A percentile compares a stretch with the other conserved stretches of the same genome.
These are phyloP conservation scores for Stenoptilia bipunctidactyla DNA, from an alignment of 2,888 invertebrate species.

Conservation along the genomic window DNA sequence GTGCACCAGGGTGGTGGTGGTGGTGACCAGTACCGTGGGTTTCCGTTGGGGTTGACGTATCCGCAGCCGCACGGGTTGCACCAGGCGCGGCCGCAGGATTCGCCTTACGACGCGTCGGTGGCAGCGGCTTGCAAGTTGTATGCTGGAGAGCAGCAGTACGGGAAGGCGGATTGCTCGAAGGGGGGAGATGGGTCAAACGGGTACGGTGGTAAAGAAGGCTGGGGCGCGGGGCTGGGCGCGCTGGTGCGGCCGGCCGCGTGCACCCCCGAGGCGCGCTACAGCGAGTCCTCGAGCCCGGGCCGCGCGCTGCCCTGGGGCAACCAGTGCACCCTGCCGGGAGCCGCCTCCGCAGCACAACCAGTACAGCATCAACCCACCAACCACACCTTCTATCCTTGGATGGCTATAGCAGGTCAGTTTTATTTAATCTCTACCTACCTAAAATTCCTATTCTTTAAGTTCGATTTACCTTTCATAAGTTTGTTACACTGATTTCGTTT, in stretches of 20 bases:
- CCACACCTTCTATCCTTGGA: conserved; percentile 98
- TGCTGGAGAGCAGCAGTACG: conserved; percentile 77
- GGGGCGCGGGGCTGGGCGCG: conserved; percentile 77
- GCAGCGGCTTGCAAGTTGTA: conserved; percentile 88
- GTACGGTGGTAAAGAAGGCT: conserved; percentile 78
- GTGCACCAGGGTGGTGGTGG: conserved; percentile 80
- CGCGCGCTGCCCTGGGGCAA: conserved; percentile 87
- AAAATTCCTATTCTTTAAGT: no score
- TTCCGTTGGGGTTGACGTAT: conserved; percentile 89
- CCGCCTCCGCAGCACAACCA: conserved; percentile 85
- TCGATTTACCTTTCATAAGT: no score
- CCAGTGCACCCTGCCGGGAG: conserved; percentile 87
- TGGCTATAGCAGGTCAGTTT: conserved; percentile 97
- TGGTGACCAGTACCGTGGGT: conserved; percentile 88
- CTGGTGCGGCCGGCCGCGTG: conserved; percentile 88
- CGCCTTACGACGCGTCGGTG: conserved; percentile 91
- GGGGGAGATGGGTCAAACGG: conserved; percentile 76
- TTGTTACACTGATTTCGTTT: no score
- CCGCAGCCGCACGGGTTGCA: conserved; percentile 84
- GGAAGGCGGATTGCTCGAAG: conserved; percentile 85
- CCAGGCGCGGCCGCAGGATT: conserved; percentile 88
- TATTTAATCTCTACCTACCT: no score
- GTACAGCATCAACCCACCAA: conserved; percentile 91
- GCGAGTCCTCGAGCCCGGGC: conserved; percentile 87
- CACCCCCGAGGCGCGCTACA: conserved; percentile 89